Evolutionary conservation across 2,797 vertebrate genomes (phyloP).

Genomic region (Manis crassicaudata): DNA sequence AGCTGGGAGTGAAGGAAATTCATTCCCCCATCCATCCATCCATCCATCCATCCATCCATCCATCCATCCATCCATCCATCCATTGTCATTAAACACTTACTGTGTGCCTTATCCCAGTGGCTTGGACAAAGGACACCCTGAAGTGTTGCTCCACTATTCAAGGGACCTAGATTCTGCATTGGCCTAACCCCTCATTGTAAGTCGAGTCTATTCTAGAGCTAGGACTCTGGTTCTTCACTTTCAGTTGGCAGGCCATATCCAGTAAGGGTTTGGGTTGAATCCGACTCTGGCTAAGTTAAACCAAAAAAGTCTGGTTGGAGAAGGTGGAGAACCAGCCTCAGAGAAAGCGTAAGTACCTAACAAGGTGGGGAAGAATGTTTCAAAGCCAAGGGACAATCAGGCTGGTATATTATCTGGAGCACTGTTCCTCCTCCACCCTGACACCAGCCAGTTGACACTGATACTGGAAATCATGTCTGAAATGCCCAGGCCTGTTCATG

Average conservation of each 20-base stretch:
- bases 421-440: neutral
- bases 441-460: neutral
- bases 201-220: neutral
- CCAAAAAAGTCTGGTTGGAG: neutral
- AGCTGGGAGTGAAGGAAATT: neutral
- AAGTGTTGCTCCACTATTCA: neutral
- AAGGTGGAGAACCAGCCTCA: neutral
- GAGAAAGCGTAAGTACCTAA: neutral
- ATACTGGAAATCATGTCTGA: neutral
- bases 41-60: neutral
- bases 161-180: neutral
- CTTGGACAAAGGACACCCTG: neutral
- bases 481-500: neutral
- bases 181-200: neutral
- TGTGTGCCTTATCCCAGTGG: neutral
- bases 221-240: neutral
- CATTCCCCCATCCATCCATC: neutral
- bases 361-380: neutral
- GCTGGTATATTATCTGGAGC: neutral
- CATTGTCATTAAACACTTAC: neutral
- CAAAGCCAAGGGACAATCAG: neutral
- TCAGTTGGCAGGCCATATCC: neutral
- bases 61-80: neutral
- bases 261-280: neutral
- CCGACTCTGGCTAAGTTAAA: constrained; percentile 23